Percentiles rank a stretch among this genome's conserved stretches.
phyloP scores from a whole-genome alignment of 2,113 vertebrate species.

The Catharus fuscescens region DNA sequence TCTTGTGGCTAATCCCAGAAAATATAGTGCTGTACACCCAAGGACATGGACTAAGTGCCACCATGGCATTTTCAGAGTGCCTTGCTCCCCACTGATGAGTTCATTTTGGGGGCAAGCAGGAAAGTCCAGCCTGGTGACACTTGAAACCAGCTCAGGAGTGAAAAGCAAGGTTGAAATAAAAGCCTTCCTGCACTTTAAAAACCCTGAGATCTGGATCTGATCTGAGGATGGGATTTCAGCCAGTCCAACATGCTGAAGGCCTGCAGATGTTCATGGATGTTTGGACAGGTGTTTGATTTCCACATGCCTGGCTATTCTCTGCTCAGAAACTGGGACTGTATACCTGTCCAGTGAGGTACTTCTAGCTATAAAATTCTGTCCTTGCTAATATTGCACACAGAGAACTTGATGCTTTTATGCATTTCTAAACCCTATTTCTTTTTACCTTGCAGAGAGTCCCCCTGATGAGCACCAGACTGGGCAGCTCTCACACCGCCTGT shows the following conservation, averaged over 20 bases:
- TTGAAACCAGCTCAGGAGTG: background rate
- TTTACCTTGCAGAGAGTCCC: background rate
- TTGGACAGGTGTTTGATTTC: background rate
- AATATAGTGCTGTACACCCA: fast-evolving
- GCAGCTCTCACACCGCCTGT: fast-evolving
- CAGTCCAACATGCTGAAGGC: background rate
- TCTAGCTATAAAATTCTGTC: background rate
- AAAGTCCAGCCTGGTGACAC: too few species aligned
- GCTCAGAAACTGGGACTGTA: background rate
- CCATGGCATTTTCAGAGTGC: fast-evolving
- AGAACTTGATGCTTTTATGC: background rate
- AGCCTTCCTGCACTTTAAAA: background rate
- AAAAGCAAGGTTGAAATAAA: background rate
- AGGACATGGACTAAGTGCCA: fast-evolving
- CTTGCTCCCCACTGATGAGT: background rate
- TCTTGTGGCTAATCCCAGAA: constrained; percentile 52
- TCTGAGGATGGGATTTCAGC: background rate
- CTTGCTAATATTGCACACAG: background rate
- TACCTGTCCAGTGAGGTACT: background rate
- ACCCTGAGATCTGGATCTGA: background rate
- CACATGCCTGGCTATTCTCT: background rate
- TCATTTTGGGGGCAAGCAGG: fast-evolving
- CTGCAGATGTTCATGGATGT: background rate
- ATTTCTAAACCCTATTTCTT: background rate
- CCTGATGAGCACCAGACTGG: background rate